phyloP scores from a whole-genome alignment of 2,797 vertebrate genomes.

The Mormyrus proboscirostris region DNA sequence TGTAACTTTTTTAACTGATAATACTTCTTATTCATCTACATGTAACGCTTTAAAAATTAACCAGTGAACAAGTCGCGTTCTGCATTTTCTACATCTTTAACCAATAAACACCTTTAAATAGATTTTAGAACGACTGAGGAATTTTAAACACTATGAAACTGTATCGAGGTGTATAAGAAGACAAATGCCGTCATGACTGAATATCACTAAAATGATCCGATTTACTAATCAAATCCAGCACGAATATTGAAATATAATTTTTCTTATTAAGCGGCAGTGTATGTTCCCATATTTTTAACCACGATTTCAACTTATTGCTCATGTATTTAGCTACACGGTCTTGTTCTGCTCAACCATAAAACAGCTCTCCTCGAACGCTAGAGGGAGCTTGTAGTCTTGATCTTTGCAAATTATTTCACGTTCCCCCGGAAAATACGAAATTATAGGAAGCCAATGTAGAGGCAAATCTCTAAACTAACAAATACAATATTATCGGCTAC shows the following conservation, averaged over 20 bases:
- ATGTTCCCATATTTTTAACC: not conserved
- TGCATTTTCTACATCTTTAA: not conserved
- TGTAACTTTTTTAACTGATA: not conserved
- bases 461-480: conserved; percentile 20
- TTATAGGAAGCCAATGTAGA: conserved; percentile 4
- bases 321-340: not conserved
- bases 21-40: not conserved
- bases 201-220: not conserved
- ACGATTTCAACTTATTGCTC: not conserved
- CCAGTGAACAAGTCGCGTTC: not conserved
- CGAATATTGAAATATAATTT: not conserved
- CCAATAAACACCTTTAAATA: not conserved
- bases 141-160: not conserved
- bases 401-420: conserved; percentile 71
- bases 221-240: not conserved
- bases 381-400: not conserved
- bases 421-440: conserved; percentile 25
- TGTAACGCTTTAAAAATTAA: not conserved
- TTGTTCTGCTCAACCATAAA: not conserved
- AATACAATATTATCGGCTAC: not conserved
- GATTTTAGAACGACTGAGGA: not conserved
- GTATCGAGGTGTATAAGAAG: not conserved
- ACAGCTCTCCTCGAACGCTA: conserved; percentile 43
- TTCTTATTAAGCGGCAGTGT: not conserved
- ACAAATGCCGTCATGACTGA: not conserved